These are phyloP conservation scores for Caenorhabditis sp. DNA, from an alignment of 2,888 invertebrate genomes.

Conservation along the genomic window DNA sequence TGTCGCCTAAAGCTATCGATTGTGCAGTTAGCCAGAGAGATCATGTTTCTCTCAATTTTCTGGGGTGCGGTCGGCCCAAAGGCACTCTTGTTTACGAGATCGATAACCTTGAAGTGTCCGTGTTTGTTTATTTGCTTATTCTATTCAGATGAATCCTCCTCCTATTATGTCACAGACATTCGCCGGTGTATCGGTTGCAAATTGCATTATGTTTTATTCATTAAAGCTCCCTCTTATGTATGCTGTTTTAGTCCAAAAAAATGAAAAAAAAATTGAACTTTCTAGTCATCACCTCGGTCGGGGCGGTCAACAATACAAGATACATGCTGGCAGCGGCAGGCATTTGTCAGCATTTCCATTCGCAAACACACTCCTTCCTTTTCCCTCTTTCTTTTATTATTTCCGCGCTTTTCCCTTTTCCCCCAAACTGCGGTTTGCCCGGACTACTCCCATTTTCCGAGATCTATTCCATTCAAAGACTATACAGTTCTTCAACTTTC, in stretches of 20 bases:
- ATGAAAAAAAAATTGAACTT: too few relatives aligned
- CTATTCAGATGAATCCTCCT: not conserved
- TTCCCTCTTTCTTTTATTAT: constrained; percentile 1
- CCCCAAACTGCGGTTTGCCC: constrained; percentile 18
- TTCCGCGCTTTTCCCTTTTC: constrained; percentile 3
- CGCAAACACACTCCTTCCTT: constrained; percentile 22
- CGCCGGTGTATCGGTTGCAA: too few relatives aligned
- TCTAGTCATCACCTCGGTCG: constrained; percentile 29
- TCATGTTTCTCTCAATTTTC: not conserved
- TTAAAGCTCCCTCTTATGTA: not conserved
- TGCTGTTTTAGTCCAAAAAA: not conserved
- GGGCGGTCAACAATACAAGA: constrained; percentile 20
- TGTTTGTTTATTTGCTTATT: not conserved
- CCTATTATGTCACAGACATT: not conserved
- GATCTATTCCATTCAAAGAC: not conserved
- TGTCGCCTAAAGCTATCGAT: too few relatives aligned
- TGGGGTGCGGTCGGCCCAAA: not conserved
- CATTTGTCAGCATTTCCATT: constrained; percentile 48
- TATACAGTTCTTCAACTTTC: constrained; percentile 46
- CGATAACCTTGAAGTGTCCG: not conserved
- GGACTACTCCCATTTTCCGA: constrained; percentile 1
- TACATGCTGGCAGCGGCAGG: constrained; percentile 34
- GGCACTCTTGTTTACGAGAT: not conserved
- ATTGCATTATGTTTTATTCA: too few relatives aligned
- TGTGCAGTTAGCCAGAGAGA: too few relatives aligned